Evolutionary conservation across 2,113 vertebrate species (phyloP).

Genomic region (Lipophrys pholis): DNA sequence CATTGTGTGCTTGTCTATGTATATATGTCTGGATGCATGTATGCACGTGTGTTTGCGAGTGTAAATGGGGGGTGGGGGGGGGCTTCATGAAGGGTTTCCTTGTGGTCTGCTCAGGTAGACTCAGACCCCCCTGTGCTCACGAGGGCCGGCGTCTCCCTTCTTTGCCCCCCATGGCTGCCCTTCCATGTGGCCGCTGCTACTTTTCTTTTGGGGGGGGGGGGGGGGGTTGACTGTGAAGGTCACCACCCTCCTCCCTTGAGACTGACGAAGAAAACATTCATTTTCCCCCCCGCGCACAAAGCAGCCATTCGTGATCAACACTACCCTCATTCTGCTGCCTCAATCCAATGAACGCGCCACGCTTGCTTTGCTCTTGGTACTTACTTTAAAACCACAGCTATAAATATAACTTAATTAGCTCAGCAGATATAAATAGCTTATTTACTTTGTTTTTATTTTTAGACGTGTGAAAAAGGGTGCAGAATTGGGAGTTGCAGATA

Average conservation of each 20-base stretch:
- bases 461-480: constrained; percentile 47
- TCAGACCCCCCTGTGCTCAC: constrained; percentile 68
- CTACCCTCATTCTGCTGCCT: constrained; percentile 74
- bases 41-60: constrained; percentile 52
- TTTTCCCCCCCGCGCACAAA: constrained; percentile 80
- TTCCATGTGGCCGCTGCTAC: constrained; percentile 43
- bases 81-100: constrained; percentile 72
- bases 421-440: constrained; percentile 64
- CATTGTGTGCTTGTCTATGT: constrained; percentile 32
- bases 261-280: constrained; percentile 75
- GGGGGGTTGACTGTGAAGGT: constrained; percentile 66
- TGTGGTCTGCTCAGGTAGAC: constrained; percentile 72
- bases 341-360: constrained; percentile 69
- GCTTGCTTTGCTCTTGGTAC: constrained; percentile 61
- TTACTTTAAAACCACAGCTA: constrained; percentile 74
- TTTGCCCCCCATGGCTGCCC: constrained; percentile 47
- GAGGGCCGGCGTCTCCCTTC: constrained; percentile 58
- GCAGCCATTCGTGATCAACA: constrained; percentile 82
- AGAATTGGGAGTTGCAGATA: constrained; percentile 1
- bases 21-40: constrained; percentile 1
- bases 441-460: constrained; percentile 75
- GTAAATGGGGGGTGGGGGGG: constrained; percentile 54
- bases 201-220: constrained; percentile 3
- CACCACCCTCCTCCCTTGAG: constrained; percentile 69
- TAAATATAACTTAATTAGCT: constrained; percentile 78